Base-by-base conservation (phyloP, 2,113 vertebrate species). In the Mobula hypostoma region DNA sequence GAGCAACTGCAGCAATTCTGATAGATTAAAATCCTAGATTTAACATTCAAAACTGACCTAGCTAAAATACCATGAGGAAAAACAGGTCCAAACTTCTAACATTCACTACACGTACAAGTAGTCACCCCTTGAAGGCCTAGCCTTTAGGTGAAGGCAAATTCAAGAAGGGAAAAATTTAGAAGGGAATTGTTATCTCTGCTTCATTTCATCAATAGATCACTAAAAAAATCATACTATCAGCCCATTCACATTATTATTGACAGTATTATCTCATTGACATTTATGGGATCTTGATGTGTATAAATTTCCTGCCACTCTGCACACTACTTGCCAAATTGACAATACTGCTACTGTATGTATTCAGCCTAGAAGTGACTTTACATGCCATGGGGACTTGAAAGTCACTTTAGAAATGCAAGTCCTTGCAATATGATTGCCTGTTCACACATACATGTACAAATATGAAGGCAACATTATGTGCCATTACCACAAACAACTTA, bases 401-500 rank as follows among this genome's bases (percentile, higher is more conserved):
- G 83, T 3, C 11, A 61, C 27, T 63, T 61, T 77, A 77, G 9
- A 88, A 63, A 88, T 63, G 83, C 58, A 63, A 88, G 83, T 88
- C 29, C 82, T 61, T 91, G 21, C 36, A 40, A 56, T 5, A 40
- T 32, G 70, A 92, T 92, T 17, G 36, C 90, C 90, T 92, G 36
- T 72, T 72, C 90, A 72, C 9, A 36, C 36, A 80, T n/a, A 80
- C n/a, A 72, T 32, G 40, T 72, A 92, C 68, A 92, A 88, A 88
- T 88, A 63, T 27, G 61, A 63, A 92, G 66, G 32, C 68, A 92
- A 32, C 27, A n/a, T 80, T 48, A 92, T 21, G 8, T 92, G 90
- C 66, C 63, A 74, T 92, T 92, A 32, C 68, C 90, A 92, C 17
- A 8, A 32, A 92, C 90, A 70, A 92, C 63, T 92, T 72, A 92